Evolutionary conservation across 2,797 vertebrate species (phyloP).

Genomic region (Eulemur mongoz): DNA sequence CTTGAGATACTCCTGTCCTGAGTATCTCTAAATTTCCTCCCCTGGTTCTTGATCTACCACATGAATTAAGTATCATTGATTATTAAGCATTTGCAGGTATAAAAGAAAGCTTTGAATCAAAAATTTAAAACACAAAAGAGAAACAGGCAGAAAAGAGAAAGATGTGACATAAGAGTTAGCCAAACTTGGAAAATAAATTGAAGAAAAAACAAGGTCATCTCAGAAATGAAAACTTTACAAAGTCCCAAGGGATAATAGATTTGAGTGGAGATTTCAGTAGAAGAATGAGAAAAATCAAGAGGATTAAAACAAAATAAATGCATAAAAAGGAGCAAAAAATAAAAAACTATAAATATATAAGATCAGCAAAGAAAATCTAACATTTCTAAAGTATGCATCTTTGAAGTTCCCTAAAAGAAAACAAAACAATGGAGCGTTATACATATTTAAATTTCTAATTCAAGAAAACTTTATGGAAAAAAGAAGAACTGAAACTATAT

Average conservation of each 20-base stretch:
- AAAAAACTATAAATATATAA: background rate
- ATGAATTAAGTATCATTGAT: background rate
- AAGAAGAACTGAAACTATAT: background rate
- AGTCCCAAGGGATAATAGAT: background rate
- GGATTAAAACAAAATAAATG: background rate
- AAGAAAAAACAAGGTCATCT: background rate
- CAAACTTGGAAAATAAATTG: background rate
- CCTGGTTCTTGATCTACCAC: background rate
- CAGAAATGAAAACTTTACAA: background rate
- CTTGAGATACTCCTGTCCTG: background rate
- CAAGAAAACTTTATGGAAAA: background rate
- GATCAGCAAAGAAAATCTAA: background rate
- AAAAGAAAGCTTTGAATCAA: background rate
- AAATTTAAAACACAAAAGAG: background rate
- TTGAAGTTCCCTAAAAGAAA: background rate
- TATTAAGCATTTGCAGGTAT: background rate
- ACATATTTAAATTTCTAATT: background rate
- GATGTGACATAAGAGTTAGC: background rate
- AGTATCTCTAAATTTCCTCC: background rate
- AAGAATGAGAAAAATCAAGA: background rate
- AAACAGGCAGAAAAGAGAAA: background rate
- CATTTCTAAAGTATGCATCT: background rate
- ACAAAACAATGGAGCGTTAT: background rate
- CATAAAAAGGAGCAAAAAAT: background rate
- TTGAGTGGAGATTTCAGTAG: background rate